A percentile compares a stretch with the other conserved stretches of the same genome.
phyloP scores from a whole-genome alignment of 1,140 invertebrate genomes.

The Zaprionus vittiger region DNA sequence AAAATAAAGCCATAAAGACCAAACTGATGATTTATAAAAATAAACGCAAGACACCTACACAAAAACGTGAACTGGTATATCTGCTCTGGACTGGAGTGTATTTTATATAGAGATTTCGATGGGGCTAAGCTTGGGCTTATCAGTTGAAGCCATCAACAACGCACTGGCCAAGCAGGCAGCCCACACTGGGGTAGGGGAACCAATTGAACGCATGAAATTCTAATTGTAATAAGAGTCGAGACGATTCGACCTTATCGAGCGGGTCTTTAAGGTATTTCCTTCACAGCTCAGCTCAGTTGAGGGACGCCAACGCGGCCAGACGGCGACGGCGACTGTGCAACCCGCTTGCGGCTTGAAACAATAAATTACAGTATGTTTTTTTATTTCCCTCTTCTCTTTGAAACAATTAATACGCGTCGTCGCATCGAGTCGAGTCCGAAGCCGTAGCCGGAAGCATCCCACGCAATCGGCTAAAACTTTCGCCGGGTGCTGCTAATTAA shows the following conservation, averaged over 20 bases:
- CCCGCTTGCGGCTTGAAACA: conserved; percentile 52
- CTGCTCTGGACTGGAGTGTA: not conserved
- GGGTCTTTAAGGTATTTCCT: conserved; percentile 56
- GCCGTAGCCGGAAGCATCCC: conserved; percentile 46
- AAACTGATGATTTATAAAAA: conserved; percentile 54
- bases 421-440: conserved; percentile 3
- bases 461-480: conserved; percentile 54
- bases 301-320: conserved; percentile 41
- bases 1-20: conserved; percentile 45
- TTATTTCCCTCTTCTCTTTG: conserved; percentile 33
- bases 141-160: conserved; percentile 6
- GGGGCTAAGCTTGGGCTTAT: conserved; percentile 29
- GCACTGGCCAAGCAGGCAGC: conserved; percentile 1
- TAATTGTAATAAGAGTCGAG: conserved; percentile 41
- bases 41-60: conserved; percentile 50
- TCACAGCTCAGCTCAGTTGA: not conserved
- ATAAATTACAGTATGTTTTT: conserved; percentile 66
- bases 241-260: conserved; percentile 23
- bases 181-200: conserved; percentile 25
- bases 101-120: not conserved
- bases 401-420: conserved; percentile 75
- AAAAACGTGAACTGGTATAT: not conserved
- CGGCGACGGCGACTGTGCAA: not conserved
- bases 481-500: conserved; percentile 76
- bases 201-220: conserved; percentile 44